Evolutionary conservation across 2,113 vertebrate species (phyloP).

Genomic region (Thunnus maccoyii): DNA sequence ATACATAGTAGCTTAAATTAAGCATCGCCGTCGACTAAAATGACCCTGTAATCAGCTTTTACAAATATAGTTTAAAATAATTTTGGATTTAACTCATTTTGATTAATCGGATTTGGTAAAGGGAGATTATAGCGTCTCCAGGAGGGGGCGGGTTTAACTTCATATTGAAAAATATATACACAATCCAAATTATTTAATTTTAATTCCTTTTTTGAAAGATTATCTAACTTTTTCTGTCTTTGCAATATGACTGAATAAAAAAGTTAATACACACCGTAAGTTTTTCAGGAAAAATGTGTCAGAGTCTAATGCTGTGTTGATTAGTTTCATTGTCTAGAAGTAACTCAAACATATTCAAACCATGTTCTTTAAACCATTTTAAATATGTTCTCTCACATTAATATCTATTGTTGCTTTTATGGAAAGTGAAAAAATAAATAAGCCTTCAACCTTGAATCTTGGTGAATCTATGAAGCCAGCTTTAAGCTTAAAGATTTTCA

Average conservation of each 20-base stretch:
- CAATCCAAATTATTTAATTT: slow-evolving; percentile 31
- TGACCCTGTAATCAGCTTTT: slow-evolving; percentile 53
- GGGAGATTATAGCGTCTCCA: slow-evolving; percentile 40
- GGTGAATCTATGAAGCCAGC: neutral
- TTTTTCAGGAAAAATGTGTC: neutral
- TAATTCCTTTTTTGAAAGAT: slow-evolving; percentile 20
- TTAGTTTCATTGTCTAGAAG: neutral
- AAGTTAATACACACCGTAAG: neutral
- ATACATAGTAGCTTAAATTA: slow-evolving; percentile 24
- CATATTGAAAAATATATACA: slow-evolving; percentile 28
- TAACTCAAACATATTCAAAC: neutral
- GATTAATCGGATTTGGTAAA: slow-evolving; percentile 43
- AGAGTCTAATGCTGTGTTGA: neutral
- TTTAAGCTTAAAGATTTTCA: slow-evolving; percentile 1
- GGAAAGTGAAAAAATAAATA: neutral
- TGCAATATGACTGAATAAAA: neutral
- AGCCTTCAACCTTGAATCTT: slow-evolving; percentile 5
- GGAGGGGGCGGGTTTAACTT: slow-evolving; percentile 36
- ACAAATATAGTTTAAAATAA: slow-evolving; percentile 51
- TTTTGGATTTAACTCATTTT: slow-evolving; percentile 46
- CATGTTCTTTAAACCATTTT: neutral
- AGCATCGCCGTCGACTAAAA: neutral
- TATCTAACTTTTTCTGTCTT: slow-evolving; percentile 1
- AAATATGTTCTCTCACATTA: slow-evolving; percentile 2
- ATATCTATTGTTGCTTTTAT: slow-evolving; percentile 2